phyloP scores from a whole-genome alignment of 2,888 invertebrate species.

The Drosophila mercatorum region DNA sequence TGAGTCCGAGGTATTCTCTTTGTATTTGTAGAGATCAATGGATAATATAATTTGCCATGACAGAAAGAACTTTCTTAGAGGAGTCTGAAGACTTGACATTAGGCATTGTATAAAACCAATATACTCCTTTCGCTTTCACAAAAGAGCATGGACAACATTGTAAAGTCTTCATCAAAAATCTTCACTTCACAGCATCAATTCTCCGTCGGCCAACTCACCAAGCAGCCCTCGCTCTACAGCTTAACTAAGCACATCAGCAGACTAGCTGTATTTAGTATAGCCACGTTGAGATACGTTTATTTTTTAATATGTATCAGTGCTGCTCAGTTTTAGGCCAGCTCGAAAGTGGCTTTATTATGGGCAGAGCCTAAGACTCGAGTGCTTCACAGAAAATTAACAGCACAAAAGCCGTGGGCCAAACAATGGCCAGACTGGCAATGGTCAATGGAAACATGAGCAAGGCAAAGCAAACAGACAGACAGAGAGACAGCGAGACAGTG shows the following conservation, averaged over 20 bases:
- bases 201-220: neutral
- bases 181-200: too few species aligned
- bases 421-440: conserved; percentile 52
- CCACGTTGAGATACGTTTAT: neutral
- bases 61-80: too few species aligned
- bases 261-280: neutral
- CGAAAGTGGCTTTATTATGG: conserved; percentile 64
- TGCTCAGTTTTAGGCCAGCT: conserved; percentile 55
- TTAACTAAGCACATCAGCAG: neutral
- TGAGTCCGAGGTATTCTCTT: too few species aligned
- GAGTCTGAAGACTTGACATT: too few species aligned
- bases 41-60: too few species aligned
- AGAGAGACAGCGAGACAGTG: neutral
- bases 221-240: neutral
- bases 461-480: conserved; percentile 47
- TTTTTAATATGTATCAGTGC: conserved; percentile 20
- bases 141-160: neutral
- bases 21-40: too few species aligned
- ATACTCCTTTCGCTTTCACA: neutral
- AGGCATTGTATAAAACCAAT: too few species aligned
- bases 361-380: conserved; percentile 20
- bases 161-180: neutral
- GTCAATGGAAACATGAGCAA: conserved; percentile 44
- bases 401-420: conserved; percentile 68
- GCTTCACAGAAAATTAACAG: conserved; percentile 67